These are phyloP conservation scores for Scaptomyza cyrtandrae DNA, from an alignment of 2,888 invertebrate genomes.

Conservation along the genomic window DNA sequence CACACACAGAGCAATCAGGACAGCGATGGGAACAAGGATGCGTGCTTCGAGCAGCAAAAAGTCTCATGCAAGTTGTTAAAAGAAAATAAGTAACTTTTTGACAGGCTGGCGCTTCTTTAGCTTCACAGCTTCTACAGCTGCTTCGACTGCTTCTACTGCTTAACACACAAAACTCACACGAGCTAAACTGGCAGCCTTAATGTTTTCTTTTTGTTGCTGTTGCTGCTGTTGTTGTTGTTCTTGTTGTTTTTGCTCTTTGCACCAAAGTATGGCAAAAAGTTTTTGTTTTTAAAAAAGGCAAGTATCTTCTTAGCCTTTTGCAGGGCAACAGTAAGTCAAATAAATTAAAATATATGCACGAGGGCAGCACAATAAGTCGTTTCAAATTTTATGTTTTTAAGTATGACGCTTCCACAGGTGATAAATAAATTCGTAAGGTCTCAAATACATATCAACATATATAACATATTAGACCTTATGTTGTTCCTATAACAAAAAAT, in stretches of 20 bases:
- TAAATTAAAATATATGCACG: constrained; percentile 73
- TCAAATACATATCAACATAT: not conserved
- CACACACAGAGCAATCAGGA: constrained; percentile 70
- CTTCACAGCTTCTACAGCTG: constrained; percentile 21
- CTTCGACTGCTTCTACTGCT: constrained; percentile 23
- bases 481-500: too few species aligned
- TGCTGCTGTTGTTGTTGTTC: constrained; percentile 33
- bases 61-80: constrained; percentile 76
- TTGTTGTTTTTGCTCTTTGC: constrained; percentile 50
- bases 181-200: constrained; percentile 56
- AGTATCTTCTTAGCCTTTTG: constrained; percentile 70
- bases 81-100: constrained; percentile 80
- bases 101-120: constrained; percentile 55
- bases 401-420: constrained; percentile 17
- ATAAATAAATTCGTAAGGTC: constrained; percentile 31
- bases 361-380: constrained; percentile 52
- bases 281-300: constrained; percentile 69
- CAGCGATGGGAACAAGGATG: constrained; percentile 32
- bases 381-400: constrained; percentile 23
- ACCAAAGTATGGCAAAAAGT: constrained; percentile 69
- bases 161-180: constrained; percentile 40
- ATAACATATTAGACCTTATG: not conserved
- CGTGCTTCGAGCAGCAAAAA: constrained; percentile 49
- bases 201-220: constrained; percentile 38
- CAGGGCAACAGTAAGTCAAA: constrained; percentile 49